Evolutionary conservation across 2,888 invertebrate genomes (phyloP).

Genomic region (Caenorhabditis imperialis): DNA sequence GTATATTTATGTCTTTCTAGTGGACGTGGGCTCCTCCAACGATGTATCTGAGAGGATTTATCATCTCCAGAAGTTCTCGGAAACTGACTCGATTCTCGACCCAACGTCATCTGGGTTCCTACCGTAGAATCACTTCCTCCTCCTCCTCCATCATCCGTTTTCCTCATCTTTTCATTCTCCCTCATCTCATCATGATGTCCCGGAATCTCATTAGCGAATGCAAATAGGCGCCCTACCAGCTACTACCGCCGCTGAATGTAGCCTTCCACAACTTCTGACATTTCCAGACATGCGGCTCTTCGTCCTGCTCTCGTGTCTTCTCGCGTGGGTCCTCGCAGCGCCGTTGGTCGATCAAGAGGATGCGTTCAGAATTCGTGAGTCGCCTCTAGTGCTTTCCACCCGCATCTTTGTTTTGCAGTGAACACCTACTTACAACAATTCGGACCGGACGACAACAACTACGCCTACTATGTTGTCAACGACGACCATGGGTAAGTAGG

Average conservation of each 20-base stretch:
- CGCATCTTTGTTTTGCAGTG: conserved; percentile 38
- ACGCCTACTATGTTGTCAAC: conserved; percentile 41
- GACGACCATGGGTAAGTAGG: conserved; percentile 56
- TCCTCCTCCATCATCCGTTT: conserved; percentile 4
- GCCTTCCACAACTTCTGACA: background rate
- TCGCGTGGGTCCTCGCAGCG: conserved; percentile 58
- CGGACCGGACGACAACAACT: conserved; percentile 45
- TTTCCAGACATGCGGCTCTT: conserved; percentile 54
- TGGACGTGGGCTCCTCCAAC: too few species aligned
- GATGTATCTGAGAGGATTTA: too few species aligned
- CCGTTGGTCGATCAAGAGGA: conserved; percentile 50
- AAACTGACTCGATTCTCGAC: too few species aligned
- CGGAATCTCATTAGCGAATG: conserved; percentile 47
- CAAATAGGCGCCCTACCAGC: conserved; percentile 24
- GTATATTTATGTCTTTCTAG: too few species aligned
- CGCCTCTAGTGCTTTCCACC: background rate
- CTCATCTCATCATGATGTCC: conserved; percentile 13
- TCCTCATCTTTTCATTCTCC: conserved; percentile 5
- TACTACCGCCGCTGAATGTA: too few species aligned
- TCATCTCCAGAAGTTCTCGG: too few species aligned
- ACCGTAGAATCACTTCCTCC: background rate
- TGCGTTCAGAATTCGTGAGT: conserved; percentile 48
- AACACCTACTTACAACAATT: conserved; percentile 57
- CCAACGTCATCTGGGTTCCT: too few species aligned
- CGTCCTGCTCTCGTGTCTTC: conserved; percentile 54